phyloP scores from a whole-genome alignment of 2,888 invertebrate genomes.

The Volucella inanis region DNA sequence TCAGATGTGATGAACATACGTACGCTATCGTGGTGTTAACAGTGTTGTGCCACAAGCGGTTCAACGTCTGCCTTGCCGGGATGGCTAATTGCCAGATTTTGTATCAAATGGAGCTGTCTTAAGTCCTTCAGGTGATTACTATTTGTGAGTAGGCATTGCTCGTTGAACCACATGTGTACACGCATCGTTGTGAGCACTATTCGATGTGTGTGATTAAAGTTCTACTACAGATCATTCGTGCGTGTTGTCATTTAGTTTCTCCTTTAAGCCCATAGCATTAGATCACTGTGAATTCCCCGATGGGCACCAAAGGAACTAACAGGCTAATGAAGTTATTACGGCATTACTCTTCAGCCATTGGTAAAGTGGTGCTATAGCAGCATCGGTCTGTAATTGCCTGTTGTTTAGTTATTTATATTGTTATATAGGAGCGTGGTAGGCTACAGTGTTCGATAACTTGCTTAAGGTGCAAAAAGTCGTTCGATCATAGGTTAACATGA shows the following conservation, averaged over 20 bases:
- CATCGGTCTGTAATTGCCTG: slow-evolving; percentile 64
- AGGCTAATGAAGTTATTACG: slow-evolving; percentile 71
- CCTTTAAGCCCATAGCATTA: slow-evolving; percentile 46
- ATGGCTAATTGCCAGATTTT: slow-evolving; percentile 72
- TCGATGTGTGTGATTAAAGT: slow-evolving; percentile 67
- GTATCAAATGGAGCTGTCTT: slow-evolving; percentile 65
- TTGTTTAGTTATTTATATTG: slow-evolving; percentile 64
- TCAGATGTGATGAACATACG: slow-evolving; percentile 51
- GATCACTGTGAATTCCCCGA: slow-evolving; percentile 63
- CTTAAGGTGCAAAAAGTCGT: slow-evolving; percentile 59
- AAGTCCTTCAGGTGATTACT: slow-evolving; percentile 60
- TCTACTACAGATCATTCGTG: slow-evolving; percentile 61
- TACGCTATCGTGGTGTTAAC: slow-evolving; percentile 54
- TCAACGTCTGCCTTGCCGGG: slow-evolving; percentile 57
- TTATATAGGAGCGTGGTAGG: slow-evolving; percentile 38
- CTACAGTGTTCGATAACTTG: slow-evolving; percentile 47
- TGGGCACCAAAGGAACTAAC: slow-evolving; percentile 44
- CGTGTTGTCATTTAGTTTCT: slow-evolving; percentile 67
- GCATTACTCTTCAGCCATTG: slow-evolving; percentile 58
- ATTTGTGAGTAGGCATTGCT: slow-evolving; percentile 26
- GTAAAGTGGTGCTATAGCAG: slow-evolving; percentile 27
- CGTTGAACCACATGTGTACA: slow-evolving; percentile 45
- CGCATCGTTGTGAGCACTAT: slow-evolving; percentile 38
- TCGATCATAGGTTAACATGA: slow-evolving; percentile 37
- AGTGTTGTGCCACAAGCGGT: slow-evolving; percentile 60